Base-by-base conservation (phyloP, 2,797 vertebrate species). In the Pyrocephalus nanus region DNA sequence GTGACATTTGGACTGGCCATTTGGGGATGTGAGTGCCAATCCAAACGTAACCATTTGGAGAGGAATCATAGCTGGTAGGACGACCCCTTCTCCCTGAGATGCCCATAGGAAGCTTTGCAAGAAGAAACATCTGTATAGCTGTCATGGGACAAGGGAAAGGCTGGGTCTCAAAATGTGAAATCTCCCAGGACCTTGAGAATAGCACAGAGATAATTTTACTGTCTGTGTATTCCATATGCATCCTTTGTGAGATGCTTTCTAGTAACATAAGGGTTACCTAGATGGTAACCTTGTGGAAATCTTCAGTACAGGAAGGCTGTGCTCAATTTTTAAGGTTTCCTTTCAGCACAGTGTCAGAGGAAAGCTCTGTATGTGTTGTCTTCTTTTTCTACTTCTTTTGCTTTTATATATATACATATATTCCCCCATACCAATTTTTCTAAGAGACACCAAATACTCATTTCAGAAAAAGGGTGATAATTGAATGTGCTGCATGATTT, bases 51-150 rank as follows among this genome's bases (percentile, higher is more conserved):
- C 22, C 32, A 62, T 4, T 45, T 77, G 65, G 26, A 72, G 30
- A 47, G 47, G 34, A 72, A 47, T 3, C 30, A 6, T 57, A 30
- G 55, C 5, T 20, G 12, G 25, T 40, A 36, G 34, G 15, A 43
- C 11, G 9, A 58, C 20, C 10, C 4, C 57, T 85, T 48, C 38
- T 54, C 11, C 30, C 54, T 25, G 13, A 72, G 19, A 15, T 62
- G 13, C 10, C 25, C 53, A 27, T 45, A 61, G 25, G 23, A 61
- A 6, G 6, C 18, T 43, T 12, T 86, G 18, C 5, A 27, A 66
- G 48, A 54, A 30, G 30, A 67, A 85, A 48, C 0, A 0, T 32
- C 17, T 34, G 4, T 12, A 30, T 50, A 22, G 19, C 17, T 58
- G 32, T 50, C 34, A 22, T 26, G 14, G 19, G 17, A 66, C 70